These are phyloP conservation scores for Pipa parva DNA, from an alignment of 2,113 vertebrate species.

Conservation along the genomic window DNA sequence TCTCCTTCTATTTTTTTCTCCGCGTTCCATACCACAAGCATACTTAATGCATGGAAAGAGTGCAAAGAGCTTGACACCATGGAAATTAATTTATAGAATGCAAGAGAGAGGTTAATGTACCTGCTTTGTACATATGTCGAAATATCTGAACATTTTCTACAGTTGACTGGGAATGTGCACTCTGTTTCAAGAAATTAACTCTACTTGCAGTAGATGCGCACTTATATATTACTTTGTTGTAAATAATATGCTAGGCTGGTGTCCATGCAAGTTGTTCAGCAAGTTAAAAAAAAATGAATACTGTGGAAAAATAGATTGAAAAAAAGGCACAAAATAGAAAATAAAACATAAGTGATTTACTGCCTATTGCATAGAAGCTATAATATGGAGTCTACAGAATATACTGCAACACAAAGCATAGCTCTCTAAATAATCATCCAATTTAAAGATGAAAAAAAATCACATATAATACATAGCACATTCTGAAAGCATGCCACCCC, in stretches of 20 bases:
- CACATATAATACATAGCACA: too few species aligned
- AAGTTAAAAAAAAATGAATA: neutral
- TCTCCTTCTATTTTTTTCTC: neutral
- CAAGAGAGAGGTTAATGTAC: constrained; percentile 40
- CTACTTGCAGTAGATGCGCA: constrained; percentile 25
- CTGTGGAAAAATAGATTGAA: too few species aligned
- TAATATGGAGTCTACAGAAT: too few species aligned
- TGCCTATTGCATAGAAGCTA: too few species aligned
- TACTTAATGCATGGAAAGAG: constrained; percentile 29
- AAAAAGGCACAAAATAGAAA: too few species aligned
- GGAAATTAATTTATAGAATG: constrained; percentile 44
- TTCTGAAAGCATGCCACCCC: too few species aligned
- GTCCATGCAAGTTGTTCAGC: neutral
- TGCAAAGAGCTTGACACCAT: constrained; percentile 32
- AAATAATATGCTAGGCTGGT: constrained; percentile 11
- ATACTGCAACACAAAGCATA: too few species aligned
- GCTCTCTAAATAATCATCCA: too few species aligned
- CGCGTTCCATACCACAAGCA: constrained; percentile 16
- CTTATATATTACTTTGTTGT: constrained; percentile 21
- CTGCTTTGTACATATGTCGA: constrained; percentile 41
- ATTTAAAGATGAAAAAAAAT: too few species aligned
- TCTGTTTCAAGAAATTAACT: constrained; percentile 35
- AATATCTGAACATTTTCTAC: constrained; percentile 31
- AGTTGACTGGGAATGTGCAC: constrained; percentile 33
- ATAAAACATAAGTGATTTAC: too few species aligned